Conservation (phyloP, 2,797 vertebrate species). For the Myotis planiceps region DNA sequence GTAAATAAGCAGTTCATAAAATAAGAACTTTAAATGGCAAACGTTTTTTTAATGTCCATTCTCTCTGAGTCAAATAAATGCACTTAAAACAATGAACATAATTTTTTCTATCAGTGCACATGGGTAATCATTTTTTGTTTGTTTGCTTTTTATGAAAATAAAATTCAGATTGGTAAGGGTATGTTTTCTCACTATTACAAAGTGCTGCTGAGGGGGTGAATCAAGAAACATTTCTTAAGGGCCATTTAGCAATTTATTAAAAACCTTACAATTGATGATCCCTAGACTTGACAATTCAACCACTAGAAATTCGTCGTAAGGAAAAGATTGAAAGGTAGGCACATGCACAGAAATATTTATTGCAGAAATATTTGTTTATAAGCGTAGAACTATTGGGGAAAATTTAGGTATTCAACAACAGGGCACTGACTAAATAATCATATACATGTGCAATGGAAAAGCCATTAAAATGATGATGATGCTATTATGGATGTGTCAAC, state of each 20-base stretch:
- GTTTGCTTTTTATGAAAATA: background rate
- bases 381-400: background rate
- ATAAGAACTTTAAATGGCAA: constrained; percentile 21
- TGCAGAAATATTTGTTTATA: background rate
- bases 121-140: background rate
- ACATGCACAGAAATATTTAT: background rate
- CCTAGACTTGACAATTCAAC: background rate
- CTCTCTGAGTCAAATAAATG: constrained; percentile 34
- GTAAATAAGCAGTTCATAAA: background rate
- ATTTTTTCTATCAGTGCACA: constrained; percentile 44
- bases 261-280: background rate
- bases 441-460: background rate
- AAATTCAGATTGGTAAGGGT: constrained; percentile 45
- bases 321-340: background rate
- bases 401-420: background rate
- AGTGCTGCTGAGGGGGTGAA: constrained; percentile 12
- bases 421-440: background rate
- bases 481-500: background rate
- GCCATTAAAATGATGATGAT: background rate
- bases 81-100: constrained; percentile 48
- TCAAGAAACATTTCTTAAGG: constrained; percentile 43
- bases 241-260: constrained; percentile 38
- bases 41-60: background rate
- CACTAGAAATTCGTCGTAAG: background rate
- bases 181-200: constrained; percentile 49